phyloP scores from a whole-genome alignment of 2,797 vertebrate species.

The Melanotaenia parkinsoni region DNA sequence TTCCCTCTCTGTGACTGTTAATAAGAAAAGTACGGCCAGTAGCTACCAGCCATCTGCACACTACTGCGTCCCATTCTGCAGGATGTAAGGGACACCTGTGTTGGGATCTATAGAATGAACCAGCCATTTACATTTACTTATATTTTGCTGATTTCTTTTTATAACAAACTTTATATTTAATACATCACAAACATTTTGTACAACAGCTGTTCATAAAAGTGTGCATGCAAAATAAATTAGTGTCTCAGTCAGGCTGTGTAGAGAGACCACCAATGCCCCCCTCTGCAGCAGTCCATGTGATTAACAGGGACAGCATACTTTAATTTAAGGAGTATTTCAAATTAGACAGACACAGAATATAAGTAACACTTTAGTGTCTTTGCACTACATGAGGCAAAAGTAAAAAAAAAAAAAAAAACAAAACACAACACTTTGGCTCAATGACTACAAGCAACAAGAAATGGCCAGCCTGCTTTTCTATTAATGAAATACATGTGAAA shows the following conservation, averaged over 20 bases:
- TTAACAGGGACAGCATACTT: no score
- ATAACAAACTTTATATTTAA: neutral
- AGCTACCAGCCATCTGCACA: conserved; percentile 35
- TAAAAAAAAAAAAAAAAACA: neutral
- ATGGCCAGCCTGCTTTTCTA: neutral
- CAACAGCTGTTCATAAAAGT: neutral
- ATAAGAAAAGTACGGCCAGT: conserved; percentile 50
- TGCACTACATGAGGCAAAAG: neutral
- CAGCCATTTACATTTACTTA: conserved; percentile 7
- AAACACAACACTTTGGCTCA: no score
- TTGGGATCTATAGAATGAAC: conserved; percentile 10
- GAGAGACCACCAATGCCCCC: neutral
- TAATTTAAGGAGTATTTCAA: neutral
- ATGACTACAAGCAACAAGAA: neutral
- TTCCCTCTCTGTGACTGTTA: conserved; percentile 51
- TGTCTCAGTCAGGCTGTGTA: neutral
- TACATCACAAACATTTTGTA: neutral
- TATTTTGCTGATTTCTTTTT: neutral
- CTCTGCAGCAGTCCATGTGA: no score
- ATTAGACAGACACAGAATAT: neutral
- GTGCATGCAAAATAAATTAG: neutral
- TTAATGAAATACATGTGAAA: neutral
- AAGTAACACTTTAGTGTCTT: neutral
- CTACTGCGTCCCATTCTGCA: conserved; percentile 11
- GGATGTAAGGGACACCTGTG: conserved; percentile 33